These are phyloP conservation scores for Cynoglossus semilaevis DNA, from an alignment of 2,113 vertebrate species.

Conservation along the genomic window DNA sequence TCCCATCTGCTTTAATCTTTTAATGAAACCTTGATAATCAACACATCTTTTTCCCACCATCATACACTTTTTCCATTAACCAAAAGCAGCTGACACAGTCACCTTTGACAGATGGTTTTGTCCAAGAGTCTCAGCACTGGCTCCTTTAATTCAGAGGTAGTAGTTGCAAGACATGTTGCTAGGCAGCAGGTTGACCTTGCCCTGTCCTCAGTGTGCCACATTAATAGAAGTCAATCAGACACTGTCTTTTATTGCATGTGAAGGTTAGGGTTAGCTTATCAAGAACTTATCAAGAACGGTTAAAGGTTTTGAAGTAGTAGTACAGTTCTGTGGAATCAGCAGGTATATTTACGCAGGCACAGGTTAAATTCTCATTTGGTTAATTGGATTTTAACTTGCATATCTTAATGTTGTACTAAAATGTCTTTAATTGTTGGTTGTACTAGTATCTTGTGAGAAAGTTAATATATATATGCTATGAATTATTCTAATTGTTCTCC, in stretches of 20 bases:
- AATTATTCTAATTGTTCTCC: too few species aligned
- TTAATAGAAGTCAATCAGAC: background rate
- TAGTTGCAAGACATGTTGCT: conserved; percentile 30
- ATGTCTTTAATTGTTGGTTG: too few species aligned
- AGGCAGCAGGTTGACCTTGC: conserved; percentile 51
- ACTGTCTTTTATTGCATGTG: conserved; percentile 1
- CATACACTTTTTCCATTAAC: background rate
- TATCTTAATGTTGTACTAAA: background rate
- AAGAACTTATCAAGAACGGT: conserved; percentile 38
- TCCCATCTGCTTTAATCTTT: conserved; percentile 18
- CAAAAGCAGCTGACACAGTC: conserved; percentile 15
- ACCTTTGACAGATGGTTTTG: conserved; percentile 15
- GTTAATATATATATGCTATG: too few species aligned
- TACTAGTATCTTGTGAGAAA: too few species aligned
- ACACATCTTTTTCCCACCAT: background rate
- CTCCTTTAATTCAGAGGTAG: conserved; percentile 7
- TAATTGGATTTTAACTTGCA: background rate
- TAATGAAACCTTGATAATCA: background rate
- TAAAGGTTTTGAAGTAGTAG: conserved; percentile 28
- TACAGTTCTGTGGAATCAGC: conserved; percentile 20
- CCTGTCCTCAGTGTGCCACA: conserved; percentile 27
- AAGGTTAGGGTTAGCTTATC: background rate
- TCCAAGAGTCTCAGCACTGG: background rate
- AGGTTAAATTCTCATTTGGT: background rate
- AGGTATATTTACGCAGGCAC: background rate